phyloP scores from a whole-genome alignment of 1,140 invertebrate species.

The Neodiprion fabricii region DNA sequence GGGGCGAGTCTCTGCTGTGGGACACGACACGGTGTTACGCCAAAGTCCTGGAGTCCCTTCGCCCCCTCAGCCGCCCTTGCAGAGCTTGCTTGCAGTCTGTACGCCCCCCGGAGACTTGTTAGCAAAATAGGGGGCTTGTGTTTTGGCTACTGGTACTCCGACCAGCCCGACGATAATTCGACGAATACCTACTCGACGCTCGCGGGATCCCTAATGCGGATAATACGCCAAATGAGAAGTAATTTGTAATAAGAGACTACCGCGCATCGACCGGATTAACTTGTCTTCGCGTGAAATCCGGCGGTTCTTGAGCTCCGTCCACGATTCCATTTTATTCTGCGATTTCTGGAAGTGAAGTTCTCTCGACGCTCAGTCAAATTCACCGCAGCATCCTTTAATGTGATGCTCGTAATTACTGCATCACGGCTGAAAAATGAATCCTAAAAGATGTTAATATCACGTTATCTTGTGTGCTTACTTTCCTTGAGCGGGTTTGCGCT shows the following conservation, averaged over 20 bases:
- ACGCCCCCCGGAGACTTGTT: slow-evolving; percentile 26
- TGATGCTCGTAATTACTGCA: too few species aligned
- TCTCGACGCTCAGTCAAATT: too few species aligned
- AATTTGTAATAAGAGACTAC: not conserved
- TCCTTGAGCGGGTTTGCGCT: too few species aligned
- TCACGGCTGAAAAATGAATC: too few species aligned
- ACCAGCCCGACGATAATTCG: slow-evolving; percentile 1
- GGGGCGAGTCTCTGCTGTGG: slow-evolving; percentile 15
- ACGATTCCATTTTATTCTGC: too few species aligned
- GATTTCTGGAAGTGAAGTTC: too few species aligned
- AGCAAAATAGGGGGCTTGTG: slow-evolving; percentile 17
- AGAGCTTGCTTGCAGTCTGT: slow-evolving; percentile 20
- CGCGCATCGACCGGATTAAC: not conserved
- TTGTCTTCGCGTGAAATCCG: not conserved
- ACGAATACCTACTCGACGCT: not conserved
- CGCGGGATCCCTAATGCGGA: not conserved
- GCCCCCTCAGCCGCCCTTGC: slow-evolving; percentile 18
- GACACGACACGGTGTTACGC: slow-evolving; percentile 29
- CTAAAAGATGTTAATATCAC: too few species aligned
- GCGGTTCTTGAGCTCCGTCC: not conserved
- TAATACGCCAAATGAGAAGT: slow-evolving; percentile 5
- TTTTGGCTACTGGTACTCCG: not conserved
- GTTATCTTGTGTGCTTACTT: too few species aligned
- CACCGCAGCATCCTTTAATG: too few species aligned
- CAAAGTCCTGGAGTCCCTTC: slow-evolving; percentile 14